Base-by-base conservation (phyloP, 2,113 vertebrate genomes). In the Hydrolagus affinis region DNA sequence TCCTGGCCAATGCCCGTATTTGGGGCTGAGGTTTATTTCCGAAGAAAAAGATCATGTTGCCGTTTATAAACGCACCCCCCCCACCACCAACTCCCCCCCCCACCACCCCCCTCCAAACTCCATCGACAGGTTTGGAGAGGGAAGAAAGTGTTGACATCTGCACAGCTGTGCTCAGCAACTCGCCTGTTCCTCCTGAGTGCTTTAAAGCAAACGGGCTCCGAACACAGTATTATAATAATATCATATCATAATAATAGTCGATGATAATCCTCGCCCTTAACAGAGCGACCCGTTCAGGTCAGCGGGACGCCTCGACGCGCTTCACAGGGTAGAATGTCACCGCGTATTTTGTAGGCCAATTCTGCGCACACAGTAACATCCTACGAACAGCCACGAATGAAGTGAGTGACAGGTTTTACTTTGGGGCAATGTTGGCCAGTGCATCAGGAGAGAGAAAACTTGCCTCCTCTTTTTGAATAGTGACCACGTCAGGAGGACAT, bases 1-100 rank as follows among this genome's bases (percentile, higher is more conserved):
- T 85, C 78, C 75, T 86, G 88, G 88, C 87, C 89, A 86, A 85
- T 91, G 85, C 91, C 95, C 95, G 95, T 97, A 95, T 98, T 97
- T 96, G 96, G 95, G 87, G 90, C 90, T 92, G 90, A 88, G 91
- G 88, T 90, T 92, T 93, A 92, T 91, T 90, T 93, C 90, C 88
- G 91, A 91, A 85, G 86, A 89, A 89, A 89, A 89, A 90, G 90
- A 86, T 88, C 87, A 88, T 15, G 88, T 89, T 94, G 95, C 95
- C 91, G 94, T 93, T 92, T 97, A 94, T 95, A 96, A 95, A 83
- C n/a, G n/a, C n/a, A n/a, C 21, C 78, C 62, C 25, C 44, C 1
- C 2, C 44, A 6, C 44, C 44, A 44, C 6, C 44, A 1, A 44
- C 44, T 6, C 44, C 44, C 44, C 44, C 44, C 44, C 44, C 1